These are phyloP conservation scores for Poecilus cupreus DNA, from an alignment of 2,888 invertebrate genomes.

Conservation along the genomic window DNA sequence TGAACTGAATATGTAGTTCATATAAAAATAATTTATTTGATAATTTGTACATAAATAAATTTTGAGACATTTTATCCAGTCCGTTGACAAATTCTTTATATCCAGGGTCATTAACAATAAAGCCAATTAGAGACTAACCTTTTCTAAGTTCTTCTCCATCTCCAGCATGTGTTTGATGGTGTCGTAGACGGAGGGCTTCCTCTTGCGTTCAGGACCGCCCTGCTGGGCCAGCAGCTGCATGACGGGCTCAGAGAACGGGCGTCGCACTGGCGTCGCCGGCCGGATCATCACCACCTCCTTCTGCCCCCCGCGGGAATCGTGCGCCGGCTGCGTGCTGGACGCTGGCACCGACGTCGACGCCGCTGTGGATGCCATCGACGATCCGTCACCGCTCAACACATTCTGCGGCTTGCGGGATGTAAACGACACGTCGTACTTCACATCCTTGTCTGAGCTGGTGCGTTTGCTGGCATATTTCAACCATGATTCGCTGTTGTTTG, in stretches of 20 bases:
- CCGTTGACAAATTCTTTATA: background rate
- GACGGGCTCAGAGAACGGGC: constrained; percentile 75
- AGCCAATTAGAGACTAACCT: constrained; percentile 73
- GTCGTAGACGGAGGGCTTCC: constrained; percentile 75
- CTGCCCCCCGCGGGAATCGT: constrained; percentile 73
- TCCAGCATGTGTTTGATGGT: constrained; percentile 76
- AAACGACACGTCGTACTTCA: constrained; percentile 59
- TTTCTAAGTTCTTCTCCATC: constrained; percentile 74
- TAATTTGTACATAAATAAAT: constrained; percentile 60
- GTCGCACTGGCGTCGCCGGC: constrained; percentile 75
- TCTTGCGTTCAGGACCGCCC: constrained; percentile 67
- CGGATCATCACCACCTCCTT: constrained; percentile 80
- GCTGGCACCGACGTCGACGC: constrained; percentile 65
- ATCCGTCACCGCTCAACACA: constrained; percentile 42
- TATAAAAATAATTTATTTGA: constrained; percentile 32
- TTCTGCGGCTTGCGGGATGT: constrained; percentile 62
- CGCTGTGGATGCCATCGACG: constrained; percentile 43
- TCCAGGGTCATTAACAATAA: background rate
- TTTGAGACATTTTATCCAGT: background rate
- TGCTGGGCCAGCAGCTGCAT: constrained; percentile 73
- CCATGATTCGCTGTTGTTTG: constrained; percentile 72
- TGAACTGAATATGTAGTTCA: background rate
- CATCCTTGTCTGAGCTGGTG: constrained; percentile 56
- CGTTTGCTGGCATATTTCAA: constrained; percentile 74
- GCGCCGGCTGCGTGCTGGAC: constrained; percentile 69